Conservation (phyloP, 2,888 invertebrate species). For the Dusona sp. region DNA sequence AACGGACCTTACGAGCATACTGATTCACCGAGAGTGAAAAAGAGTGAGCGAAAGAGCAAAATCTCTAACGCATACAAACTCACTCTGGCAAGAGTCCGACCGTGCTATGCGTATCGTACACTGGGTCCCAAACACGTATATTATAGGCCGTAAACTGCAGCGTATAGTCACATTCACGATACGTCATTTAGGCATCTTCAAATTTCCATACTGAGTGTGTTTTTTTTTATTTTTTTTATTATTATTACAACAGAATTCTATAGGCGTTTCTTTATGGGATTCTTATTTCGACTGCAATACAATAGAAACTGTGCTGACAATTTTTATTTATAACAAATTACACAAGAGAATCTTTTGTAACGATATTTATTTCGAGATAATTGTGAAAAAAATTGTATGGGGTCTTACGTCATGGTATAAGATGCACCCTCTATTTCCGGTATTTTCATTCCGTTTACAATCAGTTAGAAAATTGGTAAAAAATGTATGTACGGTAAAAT, state of each 20-base stretch:
- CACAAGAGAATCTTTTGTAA: neutral
- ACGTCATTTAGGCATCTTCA: neutral
- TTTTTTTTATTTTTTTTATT: neutral
- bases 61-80: conserved; percentile 55
- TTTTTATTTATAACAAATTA: conserved; percentile 7
- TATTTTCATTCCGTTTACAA: neutral
- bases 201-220: neutral
- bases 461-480: neutral
- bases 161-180: conserved; percentile 21
- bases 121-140: neutral
- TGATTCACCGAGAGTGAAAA: conserved; percentile 53
- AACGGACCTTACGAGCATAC: conserved; percentile 46
- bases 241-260: neutral
- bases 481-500: neutral
- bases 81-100: conserved; percentile 41
- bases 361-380: neutral
- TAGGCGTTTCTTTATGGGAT: neutral
- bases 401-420: neutral
- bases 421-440: neutral
- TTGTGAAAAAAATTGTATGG: neutral
- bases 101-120: conserved; percentile 16
- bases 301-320: neutral
- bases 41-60: conserved; percentile 20
- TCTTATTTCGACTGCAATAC: neutral
- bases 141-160: conserved; percentile 23